These are phyloP conservation scores for Scomberomorus guttatus DNA, from an alignment of 2,797 vertebrate species.

Conservation along the genomic window DNA sequence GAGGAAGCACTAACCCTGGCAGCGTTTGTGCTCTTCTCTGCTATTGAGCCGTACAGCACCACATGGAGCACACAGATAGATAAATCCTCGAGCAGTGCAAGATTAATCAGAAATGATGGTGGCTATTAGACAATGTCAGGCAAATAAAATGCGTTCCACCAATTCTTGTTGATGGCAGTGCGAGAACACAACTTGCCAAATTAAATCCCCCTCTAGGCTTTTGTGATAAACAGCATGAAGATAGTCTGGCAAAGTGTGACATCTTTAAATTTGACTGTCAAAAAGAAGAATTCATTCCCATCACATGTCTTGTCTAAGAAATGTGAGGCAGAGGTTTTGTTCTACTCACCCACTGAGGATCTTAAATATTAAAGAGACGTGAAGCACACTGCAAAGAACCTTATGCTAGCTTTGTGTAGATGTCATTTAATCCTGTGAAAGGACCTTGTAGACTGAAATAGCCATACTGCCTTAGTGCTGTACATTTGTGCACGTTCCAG, in stretches of 20 bases:
- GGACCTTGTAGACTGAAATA: slow-evolving; percentile 1
- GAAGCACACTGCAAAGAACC: slow-evolving; percentile 29
- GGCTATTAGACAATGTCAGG: slow-evolving; percentile 66
- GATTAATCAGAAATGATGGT: slow-evolving; percentile 70
- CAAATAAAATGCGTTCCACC: slow-evolving; percentile 61
- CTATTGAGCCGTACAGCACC: slow-evolving; percentile 56
- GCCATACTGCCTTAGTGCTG: background rate
- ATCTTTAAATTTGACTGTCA: slow-evolving; percentile 61
- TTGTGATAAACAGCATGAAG: slow-evolving; percentile 62
- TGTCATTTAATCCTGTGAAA: slow-evolving; percentile 45
- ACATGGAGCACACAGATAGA: slow-evolving; percentile 67
- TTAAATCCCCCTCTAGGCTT: slow-evolving; percentile 53
- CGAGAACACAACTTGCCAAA: slow-evolving; percentile 64
- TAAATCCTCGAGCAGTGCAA: slow-evolving; percentile 61
- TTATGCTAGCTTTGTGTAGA: slow-evolving; percentile 44
- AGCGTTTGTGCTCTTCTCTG: slow-evolving; percentile 60
- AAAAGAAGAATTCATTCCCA: slow-evolving; percentile 51
- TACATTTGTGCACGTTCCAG: background rate
- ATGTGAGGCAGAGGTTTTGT: slow-evolving; percentile 52
- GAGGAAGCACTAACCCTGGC: slow-evolving; percentile 61
- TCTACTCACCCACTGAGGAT: slow-evolving; percentile 51
- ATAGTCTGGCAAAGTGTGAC: slow-evolving; percentile 54
- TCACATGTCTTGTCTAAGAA: slow-evolving; percentile 41
- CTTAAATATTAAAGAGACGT: slow-evolving; percentile 58
- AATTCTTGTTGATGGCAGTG: slow-evolving; percentile 53